Conservation (phyloP, 2,113 vertebrate genomes). For the Phylloscopus trochiloides region DNA sequence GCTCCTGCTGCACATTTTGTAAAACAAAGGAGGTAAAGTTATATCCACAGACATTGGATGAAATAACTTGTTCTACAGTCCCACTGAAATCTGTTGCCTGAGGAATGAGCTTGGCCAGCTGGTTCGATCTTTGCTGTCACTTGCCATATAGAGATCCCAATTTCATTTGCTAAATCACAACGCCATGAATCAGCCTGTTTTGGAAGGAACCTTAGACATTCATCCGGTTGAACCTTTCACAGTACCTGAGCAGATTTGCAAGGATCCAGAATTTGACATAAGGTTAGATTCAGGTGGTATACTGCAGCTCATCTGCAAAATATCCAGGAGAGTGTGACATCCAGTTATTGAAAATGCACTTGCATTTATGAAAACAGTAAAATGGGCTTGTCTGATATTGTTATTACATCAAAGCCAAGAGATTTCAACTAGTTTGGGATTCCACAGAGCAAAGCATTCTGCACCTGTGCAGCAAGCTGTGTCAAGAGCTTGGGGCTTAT, state of each 20-base stretch:
- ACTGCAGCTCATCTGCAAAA: not conserved
- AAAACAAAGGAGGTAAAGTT: not conserved
- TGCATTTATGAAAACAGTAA: not conserved
- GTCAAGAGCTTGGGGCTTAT: not conserved
- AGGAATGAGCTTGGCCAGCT: not conserved
- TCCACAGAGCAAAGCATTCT: not conserved
- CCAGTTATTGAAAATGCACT: not conserved
- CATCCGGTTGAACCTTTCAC: not conserved
- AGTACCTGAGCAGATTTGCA: not conserved
- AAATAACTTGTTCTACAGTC: not conserved
- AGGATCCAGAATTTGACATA: not conserved
- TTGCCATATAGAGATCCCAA: not conserved
- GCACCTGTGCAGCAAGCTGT: not conserved
- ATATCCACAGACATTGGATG: not conserved
- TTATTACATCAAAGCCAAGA: not conserved
- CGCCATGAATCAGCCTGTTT: not conserved
- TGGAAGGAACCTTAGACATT: not conserved
- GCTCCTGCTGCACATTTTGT: not conserved
- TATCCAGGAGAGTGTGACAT: not conserved
- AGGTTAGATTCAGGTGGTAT: not conserved
- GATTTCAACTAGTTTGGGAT: not conserved
- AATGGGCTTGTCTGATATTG: not conserved
- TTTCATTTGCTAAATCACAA: not conserved
- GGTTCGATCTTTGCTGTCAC: not conserved
- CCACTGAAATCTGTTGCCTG: not conserved